These are phyloP conservation scores for Dinomys branickii DNA, from an alignment of 2,113 vertebrate species.

Conservation along the genomic window DNA sequence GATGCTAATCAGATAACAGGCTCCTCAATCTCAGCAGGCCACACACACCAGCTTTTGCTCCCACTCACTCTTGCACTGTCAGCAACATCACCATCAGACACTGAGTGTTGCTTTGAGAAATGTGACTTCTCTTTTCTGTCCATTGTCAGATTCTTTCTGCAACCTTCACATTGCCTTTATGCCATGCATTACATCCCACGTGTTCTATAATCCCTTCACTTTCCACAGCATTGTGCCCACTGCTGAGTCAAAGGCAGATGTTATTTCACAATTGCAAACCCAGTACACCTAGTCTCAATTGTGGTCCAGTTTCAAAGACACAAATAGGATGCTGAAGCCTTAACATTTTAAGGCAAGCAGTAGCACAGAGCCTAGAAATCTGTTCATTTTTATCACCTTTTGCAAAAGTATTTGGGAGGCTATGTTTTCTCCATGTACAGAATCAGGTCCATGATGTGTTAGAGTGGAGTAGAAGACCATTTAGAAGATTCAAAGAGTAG, in stretches of 20 bases:
- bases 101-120: background rate
- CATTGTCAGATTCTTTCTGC: conserved; percentile 71
- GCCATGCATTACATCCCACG: conserved; percentile 38
- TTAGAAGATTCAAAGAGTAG: background rate
- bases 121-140: conserved; percentile 71
- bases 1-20: conserved; percentile 57
- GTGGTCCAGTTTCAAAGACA: conserved; percentile 54
- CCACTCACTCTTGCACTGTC: conserved; percentile 61
- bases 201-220: conserved; percentile 74
- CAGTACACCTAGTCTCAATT: conserved; percentile 64
- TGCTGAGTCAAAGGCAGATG: conserved; percentile 79
- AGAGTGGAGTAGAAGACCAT: background rate
- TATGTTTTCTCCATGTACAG: conserved; percentile 38
- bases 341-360: conserved; percentile 64
- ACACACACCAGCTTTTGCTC: conserved; percentile 66
- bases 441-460: background rate
- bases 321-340: conserved; percentile 75
- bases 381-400: conserved; percentile 54
- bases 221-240: conserved; percentile 60
- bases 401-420: conserved; percentile 43
- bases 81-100: conserved; percentile 57
- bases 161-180: conserved; percentile 75
- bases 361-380: conserved; percentile 58
- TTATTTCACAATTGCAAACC: conserved; percentile 69
- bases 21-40: conserved; percentile 52